Base-by-base conservation (phyloP, 2,113 vertebrate genomes). In the Hyla sarda region DNA sequence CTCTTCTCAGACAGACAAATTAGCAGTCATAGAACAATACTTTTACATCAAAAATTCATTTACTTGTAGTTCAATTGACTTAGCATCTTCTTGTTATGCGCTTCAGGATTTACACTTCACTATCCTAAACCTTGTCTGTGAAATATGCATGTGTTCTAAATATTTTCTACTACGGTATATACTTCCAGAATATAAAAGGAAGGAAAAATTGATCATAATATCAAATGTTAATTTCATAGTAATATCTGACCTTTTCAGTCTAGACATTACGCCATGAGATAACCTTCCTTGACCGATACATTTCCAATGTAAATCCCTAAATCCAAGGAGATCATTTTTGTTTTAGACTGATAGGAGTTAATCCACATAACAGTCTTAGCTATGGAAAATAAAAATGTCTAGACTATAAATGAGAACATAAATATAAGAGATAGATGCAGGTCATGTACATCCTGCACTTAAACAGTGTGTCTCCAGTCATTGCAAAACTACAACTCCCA, bases 271-370 rank as follows among this genome's bases (percentile, higher is more conserved):
- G 50, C 47, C 10, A 7, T 54, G 17, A 77, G 25, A 52, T 50
- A 77, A 77, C 25, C 74, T 77, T 32, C 25, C 47, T 28, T 17
- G 74, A 52, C 74, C 25, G 28, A 77, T 54, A 54, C 7, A 54
- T 32, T 52, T 77, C 74, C 17, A 19, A 77, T 77, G 47, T 77
- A 77, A 77, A 77, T 77, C 74, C 48, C 17, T 54, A 77, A 75
- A 77, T 77, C 74, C 48, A 76, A 50, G 47, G 6, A 76, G 73
- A 76, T 76, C 11, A 50, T 50, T 50, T 76, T 48, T 75, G 47
- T 52, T 52, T 76, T n/a, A 54, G 74, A 54, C 74, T 32, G 76
- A 79, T 60, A 79, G 16, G 8, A 37, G 50, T 37, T 60, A 58
- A 82, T 82, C 58, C 58, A 82, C 25, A 71, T 32, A 82, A 67